Evolutionary conservation across 2,797 vertebrate species (phyloP), one percentile per base, ranked within the genome.

Genomic region (Gambusia yucatana): DNA sequence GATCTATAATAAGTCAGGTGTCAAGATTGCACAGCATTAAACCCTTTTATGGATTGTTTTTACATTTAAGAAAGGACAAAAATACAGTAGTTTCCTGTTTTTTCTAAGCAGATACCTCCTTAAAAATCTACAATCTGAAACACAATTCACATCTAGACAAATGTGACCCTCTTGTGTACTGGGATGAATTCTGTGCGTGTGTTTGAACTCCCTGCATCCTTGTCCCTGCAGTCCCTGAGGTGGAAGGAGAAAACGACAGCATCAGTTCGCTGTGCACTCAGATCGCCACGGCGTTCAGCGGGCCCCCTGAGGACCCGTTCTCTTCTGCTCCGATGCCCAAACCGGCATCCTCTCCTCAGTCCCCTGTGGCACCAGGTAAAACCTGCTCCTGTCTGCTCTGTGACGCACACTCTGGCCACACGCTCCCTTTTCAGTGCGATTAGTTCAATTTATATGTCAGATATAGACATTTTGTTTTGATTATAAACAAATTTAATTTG

Each of bases 251-350:
- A 89, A 91, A 88, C 0, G 98, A 99, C 94, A 99, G 98, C 92
- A 99, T 99, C 93, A 99, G 97, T 84, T 97, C 98, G 63, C 94
- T 99, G 83, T 99, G 98, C 87, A 98, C 97, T 77, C 98, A 99
- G 95, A 99, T 99, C 93, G 97, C 98, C 87, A 96, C 91, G 47
- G 96, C 98, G 65, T 99, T 99, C 95, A 99, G 98, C 67, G 93
- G 94, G 11, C 97, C 97, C 4, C 91, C 97, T 0, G 98, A 98
- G 85, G 98, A 99, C 84, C 98, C 98, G 47, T 99, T 99, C 94
- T 96, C 97, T 39, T 98, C 97, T 0, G 98, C 97, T 6, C 98
- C 98, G 0, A 99, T 99, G 98, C 96, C 97, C 85, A 98, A 97
- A 91, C 96, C 97, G 4, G 87, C 96, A 57, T 97, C 98, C 0